Evolutionary conservation across 2,113 vertebrate species (phyloP), one percentile per base, ranked within the genome.

Genomic region (Caranx ignobilis): DNA sequence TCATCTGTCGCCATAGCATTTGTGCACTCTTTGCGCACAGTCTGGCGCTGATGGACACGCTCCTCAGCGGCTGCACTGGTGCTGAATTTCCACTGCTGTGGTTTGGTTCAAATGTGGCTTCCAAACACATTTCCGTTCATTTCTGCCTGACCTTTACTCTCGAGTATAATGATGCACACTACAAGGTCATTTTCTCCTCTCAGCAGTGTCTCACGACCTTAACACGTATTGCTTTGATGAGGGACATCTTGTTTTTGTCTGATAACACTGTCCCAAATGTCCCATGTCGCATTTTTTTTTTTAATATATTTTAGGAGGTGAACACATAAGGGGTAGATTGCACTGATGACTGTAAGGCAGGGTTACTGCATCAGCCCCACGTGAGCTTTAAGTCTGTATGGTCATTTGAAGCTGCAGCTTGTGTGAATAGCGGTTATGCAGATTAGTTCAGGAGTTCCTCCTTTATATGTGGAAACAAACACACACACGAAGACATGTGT

Each of bases 91-190:
- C 56, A 18, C 4, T 13, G 19, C 43, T 56, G 21, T 18, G 64
- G 34, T 55, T 72, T 66, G 26, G 12, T 47, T 63, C 19, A 39
- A 57, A 65, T 75, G 47, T 76, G 43, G 50, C 52, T 70, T 48
- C 3, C 48, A 55, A 65, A 61, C 71, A 57, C 41, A 32, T 19
- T 21, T 69, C 35, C 60, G 48, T 41, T 48, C 19, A 45, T 45
- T 32, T 69, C 41, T 45, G 50, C n/a, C 60, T 68, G 62, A 77
- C 67, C 63, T 72, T 61, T 78, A 41, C 19, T 73, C 67, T 64
- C 39, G 11, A 12, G 50, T 63, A 9, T 71, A 75, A 57, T 11
- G 10, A 15, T 2, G 12, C 9, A 68, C 34, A 41, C n/a, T 8
- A 5, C 15, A 16, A 47, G 19, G 35, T 45, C 79, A 61, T 19